Percentiles rank a stretch among this genome's conserved stretches.
These are phyloP conservation scores for Acridotheres tristis DNA, from an alignment of 2,797 vertebrate genomes.

Conservation along the genomic window DNA sequence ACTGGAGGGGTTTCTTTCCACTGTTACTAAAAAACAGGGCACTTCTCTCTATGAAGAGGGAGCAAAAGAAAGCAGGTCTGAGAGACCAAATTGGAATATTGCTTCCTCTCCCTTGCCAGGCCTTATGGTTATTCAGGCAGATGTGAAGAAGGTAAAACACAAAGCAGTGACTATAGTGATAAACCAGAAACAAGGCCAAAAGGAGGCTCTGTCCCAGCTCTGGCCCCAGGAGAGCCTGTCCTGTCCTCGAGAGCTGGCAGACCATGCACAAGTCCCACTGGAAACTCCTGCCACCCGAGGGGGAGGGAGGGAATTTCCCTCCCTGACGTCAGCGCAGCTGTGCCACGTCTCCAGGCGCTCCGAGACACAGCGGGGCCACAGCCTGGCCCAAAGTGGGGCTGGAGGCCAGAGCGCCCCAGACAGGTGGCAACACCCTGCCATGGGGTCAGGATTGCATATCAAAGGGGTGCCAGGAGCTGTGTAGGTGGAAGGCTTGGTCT, in stretches of 20 bases:
- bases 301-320: constrained; percentile 45
- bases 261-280: not conserved
- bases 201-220: not conserved
- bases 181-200: not conserved
- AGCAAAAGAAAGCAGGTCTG: not conserved
- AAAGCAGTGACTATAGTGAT: fast-evolving
- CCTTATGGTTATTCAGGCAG: not conserved
- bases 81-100: not conserved
- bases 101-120: not conserved
- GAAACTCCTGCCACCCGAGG: not conserved
- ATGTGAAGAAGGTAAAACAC: not conserved
- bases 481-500: constrained; percentile 64
- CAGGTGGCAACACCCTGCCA: constrained; percentile 13
- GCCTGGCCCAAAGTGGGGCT: constrained; percentile 1
- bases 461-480: constrained; percentile 31
- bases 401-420: not conserved
- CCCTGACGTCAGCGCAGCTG: constrained; percentile 16
- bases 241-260: not conserved
- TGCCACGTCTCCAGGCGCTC: not conserved
- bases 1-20: not conserved
- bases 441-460: constrained; percentile 31
- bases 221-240: not conserved
- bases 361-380: not conserved
- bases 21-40: not conserved
- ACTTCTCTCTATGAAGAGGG: not conserved